These are phyloP conservation scores for Cephus rjabovi DNA, from an alignment of 2,888 invertebrate genomes.

Conservation along the genomic window DNA sequence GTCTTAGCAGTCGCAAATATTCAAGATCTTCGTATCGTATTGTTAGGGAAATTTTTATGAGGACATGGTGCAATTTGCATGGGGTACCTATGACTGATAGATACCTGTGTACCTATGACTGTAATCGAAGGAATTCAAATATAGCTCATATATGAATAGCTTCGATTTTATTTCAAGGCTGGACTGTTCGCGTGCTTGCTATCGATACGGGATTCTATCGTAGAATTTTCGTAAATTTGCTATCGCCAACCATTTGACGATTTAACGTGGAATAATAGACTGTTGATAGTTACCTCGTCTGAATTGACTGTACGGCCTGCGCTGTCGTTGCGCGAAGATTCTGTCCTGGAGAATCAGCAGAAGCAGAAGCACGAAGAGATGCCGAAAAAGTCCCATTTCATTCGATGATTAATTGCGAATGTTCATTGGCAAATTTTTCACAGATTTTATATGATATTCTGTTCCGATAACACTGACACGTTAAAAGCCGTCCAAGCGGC, in stretches of 20 bases:
- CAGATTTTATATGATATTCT: neutral
- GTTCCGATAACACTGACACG: neutral
- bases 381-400: conserved; percentile 41
- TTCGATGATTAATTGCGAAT: conserved; percentile 27
- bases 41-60: neutral
- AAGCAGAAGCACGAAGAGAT: conserved; percentile 35
- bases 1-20: too few relatives aligned
- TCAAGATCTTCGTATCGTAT: neutral
- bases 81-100: too few relatives aligned
- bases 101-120: neutral
- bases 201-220: neutral
- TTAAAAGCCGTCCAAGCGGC: neutral
- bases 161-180: neutral
- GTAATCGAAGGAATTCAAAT: neutral
- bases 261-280: neutral
- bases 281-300: conserved; percentile 40
- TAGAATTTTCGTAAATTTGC: neutral
- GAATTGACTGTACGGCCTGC: conserved; percentile 28
- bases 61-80: neutral
- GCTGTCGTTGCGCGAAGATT: conserved; percentile 33
- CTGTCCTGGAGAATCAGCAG: conserved; percentile 33
- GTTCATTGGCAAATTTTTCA: conserved; percentile 31
- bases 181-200: neutral
- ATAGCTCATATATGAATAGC: neutral
- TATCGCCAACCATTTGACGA: neutral